phyloP scores from a whole-genome alignment of 1,140 invertebrate genomes.

The Oreohelix idahoensis region DNA sequence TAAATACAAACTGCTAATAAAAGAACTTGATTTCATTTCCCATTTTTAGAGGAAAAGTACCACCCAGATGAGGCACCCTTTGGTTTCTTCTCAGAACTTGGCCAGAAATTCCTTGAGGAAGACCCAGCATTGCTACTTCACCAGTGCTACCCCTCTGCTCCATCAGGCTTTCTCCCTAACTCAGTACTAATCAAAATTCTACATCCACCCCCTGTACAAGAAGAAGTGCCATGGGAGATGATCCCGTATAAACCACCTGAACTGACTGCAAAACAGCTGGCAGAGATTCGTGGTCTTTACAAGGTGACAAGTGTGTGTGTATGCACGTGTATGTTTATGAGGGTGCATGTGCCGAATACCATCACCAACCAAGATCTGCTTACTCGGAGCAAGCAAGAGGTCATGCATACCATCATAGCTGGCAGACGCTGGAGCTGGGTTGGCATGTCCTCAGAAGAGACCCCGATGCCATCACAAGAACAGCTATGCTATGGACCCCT shows the following conservation, averaged over 20 bases:
- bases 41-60: slow-evolving; percentile 43
- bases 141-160: slow-evolving; percentile 26
- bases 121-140: background rate
- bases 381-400: too few species aligned
- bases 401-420: too few species aligned
- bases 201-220: slow-evolving; percentile 56
- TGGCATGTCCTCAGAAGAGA: too few species aligned
- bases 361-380: too few species aligned
- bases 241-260: slow-evolving; percentile 57
- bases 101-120: slow-evolving; percentile 35
- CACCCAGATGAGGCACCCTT: slow-evolving; percentile 58
- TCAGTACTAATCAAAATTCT: slow-evolving; percentile 52
- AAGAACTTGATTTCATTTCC: too few species aligned
- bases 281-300: slow-evolving; percentile 48
- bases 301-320: slow-evolving; percentile 5
- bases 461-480: too few species aligned
- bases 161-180: slow-evolving; percentile 37
- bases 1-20: too few species aligned
- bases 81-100: slow-evolving; percentile 64
- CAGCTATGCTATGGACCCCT: too few species aligned
- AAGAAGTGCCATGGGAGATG: slow-evolving; percentile 36
- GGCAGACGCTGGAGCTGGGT: too few species aligned
- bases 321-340: too few species aligned
- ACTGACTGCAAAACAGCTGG: slow-evolving; percentile 57
- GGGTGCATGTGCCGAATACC: too few species aligned